Conservation (phyloP, 2,888 invertebrate species). For the Thymelicus sylvestris region DNA sequence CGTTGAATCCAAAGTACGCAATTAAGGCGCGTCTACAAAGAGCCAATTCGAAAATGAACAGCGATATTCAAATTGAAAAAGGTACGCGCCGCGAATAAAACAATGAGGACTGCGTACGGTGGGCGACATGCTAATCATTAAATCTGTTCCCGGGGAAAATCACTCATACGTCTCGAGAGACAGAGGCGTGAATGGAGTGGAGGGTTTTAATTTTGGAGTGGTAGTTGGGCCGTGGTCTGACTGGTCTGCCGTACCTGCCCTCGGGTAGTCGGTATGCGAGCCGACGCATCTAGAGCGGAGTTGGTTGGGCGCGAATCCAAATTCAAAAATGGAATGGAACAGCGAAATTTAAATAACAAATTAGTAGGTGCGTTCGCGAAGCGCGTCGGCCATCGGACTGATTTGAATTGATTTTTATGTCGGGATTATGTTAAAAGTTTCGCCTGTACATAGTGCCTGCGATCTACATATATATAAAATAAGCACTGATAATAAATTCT, state of each 20-base stretch:
- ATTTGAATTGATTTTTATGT: constrained; percentile 69
- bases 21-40: constrained; percentile 79
- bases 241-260: constrained; percentile 40
- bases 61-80: constrained; percentile 83
- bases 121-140: constrained; percentile 40
- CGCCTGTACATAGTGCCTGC: constrained; percentile 17
- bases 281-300: constrained; percentile 61
- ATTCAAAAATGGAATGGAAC: constrained; percentile 75
- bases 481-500: constrained; percentile 6
- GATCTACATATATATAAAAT: constrained; percentile 4
- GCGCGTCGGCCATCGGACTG: constrained; percentile 67
- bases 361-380: constrained; percentile 72
- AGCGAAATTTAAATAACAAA: constrained; percentile 79
- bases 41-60: constrained; percentile 80
- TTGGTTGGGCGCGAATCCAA: constrained; percentile 61
- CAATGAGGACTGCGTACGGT: constrained; percentile 58
- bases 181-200: constrained; percentile 35
- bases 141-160: constrained; percentile 29
- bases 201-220: constrained; percentile 41
- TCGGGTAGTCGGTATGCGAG: constrained; percentile 57
- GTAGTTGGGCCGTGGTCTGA: constrained; percentile 46
- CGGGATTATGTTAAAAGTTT: constrained; percentile 40
- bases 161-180: constrained; percentile 29
- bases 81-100: constrained; percentile 79
- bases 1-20: constrained; percentile 81